Evolutionary conservation across 1,140 invertebrate genomes (phyloP), one percentile per base, ranked within the genome.

Genomic region (Drosophila orena): DNA sequence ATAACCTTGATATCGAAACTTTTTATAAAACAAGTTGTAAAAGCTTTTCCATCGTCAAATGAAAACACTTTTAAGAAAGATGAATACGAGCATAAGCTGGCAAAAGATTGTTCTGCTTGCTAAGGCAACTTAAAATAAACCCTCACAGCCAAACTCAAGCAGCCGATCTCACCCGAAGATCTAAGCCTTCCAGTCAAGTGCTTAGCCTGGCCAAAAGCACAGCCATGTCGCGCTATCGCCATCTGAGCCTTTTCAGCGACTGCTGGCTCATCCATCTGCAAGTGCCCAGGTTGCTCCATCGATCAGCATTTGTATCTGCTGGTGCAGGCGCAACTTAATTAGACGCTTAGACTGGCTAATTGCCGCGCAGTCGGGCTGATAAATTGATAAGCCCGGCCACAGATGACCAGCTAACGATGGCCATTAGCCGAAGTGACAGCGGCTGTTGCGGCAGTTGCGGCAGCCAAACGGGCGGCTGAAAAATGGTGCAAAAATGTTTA

Each of bases 401-500:
- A 78, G 83, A 86, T 86, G 83, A 89, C 75, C 83, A 89, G 73
- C 84, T 84, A 89, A 89, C 78, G 79, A 89, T 83, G 84, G 72
- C 77, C 88, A 89, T 89, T 89, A 89, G 65, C 72, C 59, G 57
- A 64, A 80, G 44, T 71, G 65, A 50, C 60, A 68, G 49, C 75
- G 46, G 56, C 71, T 61, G 54, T 30, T 35, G 62, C 53, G 50
- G 50, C 60, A 60, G 53, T 30, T 35, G 62, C 53, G 50, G 55
- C 60, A 64, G 53, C 73, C 64, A 61, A 58, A 43, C 60, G 64
- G 78, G 47, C 60, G 59, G 17, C 66, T 81, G 65, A 66, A 83
- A 89, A 89, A 80, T 89, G 79, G 79, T 79, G 79, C 77, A 84
- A 89, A 89, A 89, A 71, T 80, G 72, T 89, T 89, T 88, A 88